Evolutionary conservation across 2,797 vertebrate genomes (phyloP), one percentile per base, ranked within the genome.

Genomic region (Podargus strigoides): DNA sequence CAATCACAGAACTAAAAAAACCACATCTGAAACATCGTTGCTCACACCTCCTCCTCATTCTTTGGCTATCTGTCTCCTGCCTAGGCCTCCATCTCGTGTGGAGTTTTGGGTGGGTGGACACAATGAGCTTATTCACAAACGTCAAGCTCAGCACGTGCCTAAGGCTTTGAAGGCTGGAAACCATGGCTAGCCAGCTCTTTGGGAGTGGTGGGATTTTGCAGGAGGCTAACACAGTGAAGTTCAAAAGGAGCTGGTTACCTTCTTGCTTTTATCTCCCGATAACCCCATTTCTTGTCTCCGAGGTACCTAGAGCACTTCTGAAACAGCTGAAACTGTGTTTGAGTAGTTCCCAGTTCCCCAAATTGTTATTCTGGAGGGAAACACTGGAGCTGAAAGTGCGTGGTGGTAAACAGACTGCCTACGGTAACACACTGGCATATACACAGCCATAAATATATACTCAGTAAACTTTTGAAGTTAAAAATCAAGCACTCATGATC

Each of bases 31-130:
- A 96, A 96, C 77, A 90, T 81, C 64, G 0, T 80, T 87, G 46
- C 72, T 97, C 78, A 78, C 93, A 96, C 85, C 89, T 93, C 90
- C 92, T 95, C 92, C 89, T 96, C 92, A 81, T 96, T 95, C 91
- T 92, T 88, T 76, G 85, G 85, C 89, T 95, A 94, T 94, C 87
- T 95, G 76, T 92, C 94, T 97, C 85, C 85, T 88, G 49, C 79
- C 85, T 67, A 86, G 91, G 87, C 82, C 63, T 94, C 77, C 81
- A 70, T 93, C 84, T 79, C 15, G 2, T 32, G 37, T 63, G 44
- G 64, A 72, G 73, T 73, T 93, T 80, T 92, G 66, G 78, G 93
- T 95, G 87, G 89, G 92, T 89, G 92, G 87, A 91, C 79, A 95
- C 94, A 95, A 97, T 88, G 59, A 79, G n/a, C 79, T 95, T 92